Base-by-base conservation (phyloP, 2,888 invertebrate species). In the Enchytraeus crypticus region DNA sequence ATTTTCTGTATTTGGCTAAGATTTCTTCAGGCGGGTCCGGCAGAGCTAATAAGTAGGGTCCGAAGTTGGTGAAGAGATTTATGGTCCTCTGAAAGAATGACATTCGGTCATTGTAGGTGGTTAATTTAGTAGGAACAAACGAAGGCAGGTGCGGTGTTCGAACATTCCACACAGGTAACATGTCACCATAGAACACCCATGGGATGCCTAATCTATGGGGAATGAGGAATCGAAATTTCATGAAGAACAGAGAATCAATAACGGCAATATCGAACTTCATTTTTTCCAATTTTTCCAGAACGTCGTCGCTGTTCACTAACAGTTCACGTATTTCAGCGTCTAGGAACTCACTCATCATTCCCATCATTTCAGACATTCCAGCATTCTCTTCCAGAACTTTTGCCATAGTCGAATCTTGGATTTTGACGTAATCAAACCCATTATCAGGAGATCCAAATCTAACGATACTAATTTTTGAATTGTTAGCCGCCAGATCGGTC, bases 101-200 rank as follows among this genome's bases (percentile, higher is more conserved):
- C 53, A 29, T 53, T 27, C 23, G 23, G 2, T 45, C n/a, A 23
- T 21, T 26, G 8, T 23, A 38, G 33, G n/a, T 3, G 3, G n/a
- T 5, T 0, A 53, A 23, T n/a, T 57, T 46, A 2, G 46, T 30
- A 26, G 61, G 23, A 21, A 38, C 38, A 23, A 58, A 45, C 18
- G 61, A 62, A 43, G 61, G 61, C 21, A 62, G 38, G 46, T 51
- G 54, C 0, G 61, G 61, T 21, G 34, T 27, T 53, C 34, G 43
- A 26, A 62, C 47, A 18, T 53, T 30, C 57, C 53, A 58, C 0
- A 58, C 53, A 14, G 53, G 51, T 18, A 58, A 8, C 18, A n/a
- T 21, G 29, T 62, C 58, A 2, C 46, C 23, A 30, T 62, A 62
- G 4, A 53, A 53, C 5, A 62, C 53, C 46, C 33, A 53, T 8